A percentile compares a stretch with the other conserved stretches of the same genome.
phyloP scores from a whole-genome alignment of 1,140 invertebrate species.

The Drosophila malerkotliana region DNA sequence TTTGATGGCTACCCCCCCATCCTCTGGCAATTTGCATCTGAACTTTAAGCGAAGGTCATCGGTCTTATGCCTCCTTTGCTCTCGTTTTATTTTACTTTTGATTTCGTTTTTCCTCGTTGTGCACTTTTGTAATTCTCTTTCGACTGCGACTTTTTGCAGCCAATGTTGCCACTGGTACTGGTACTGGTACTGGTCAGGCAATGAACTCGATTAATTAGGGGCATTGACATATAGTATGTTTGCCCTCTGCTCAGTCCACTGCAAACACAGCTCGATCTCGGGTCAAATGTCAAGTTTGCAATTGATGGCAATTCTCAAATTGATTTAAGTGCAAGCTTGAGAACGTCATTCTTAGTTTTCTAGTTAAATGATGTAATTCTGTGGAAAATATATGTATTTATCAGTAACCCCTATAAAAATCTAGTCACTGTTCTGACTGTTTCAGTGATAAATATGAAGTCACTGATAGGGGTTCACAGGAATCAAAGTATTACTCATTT shows the following conservation, averaged over 20 bases:
- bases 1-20: constrained; percentile 3
- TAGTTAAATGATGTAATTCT: not conserved
- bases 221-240: constrained; percentile 60
- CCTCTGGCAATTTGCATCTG: constrained; percentile 41
- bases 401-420: not conserved
- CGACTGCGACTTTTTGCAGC: constrained; percentile 20
- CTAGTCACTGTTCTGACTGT: no score
- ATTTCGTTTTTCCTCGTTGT: constrained; percentile 34
- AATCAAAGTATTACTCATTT: no score
- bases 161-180: constrained; percentile 38
- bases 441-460: no score
- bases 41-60: constrained; percentile 78
- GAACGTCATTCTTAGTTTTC: not conserved
- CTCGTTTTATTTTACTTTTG: constrained; percentile 36
- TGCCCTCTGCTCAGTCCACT: constrained; percentile 1
- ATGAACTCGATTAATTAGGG: constrained; percentile 76
- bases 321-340: not conserved
- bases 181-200: constrained; percentile 60
- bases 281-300: constrained; percentile 63
- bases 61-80: constrained; percentile 34
- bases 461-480: no score
- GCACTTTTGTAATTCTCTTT: constrained; percentile 35
- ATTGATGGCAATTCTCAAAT: constrained; percentile 28
- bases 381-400: no score
- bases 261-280: constrained; percentile 2